Base-by-base conservation (phyloP, 2,888 invertebrate genomes). In the Cryptus viduatorius region DNA sequence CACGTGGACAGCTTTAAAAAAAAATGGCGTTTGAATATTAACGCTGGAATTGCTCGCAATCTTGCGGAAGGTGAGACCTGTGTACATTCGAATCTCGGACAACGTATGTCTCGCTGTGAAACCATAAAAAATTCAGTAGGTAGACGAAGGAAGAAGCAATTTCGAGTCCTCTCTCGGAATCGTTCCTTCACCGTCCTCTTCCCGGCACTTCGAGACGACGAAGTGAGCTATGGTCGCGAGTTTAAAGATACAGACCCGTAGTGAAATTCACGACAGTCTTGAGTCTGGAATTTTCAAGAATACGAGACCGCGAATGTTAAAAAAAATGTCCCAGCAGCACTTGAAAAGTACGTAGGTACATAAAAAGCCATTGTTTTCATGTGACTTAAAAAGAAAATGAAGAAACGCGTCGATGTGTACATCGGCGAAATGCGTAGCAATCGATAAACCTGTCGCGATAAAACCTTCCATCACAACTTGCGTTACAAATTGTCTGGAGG, bases 61-160 rank as follows among this genome's bases (percentile, higher is more conserved):
- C 65, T 77, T 31, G 56, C 56, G 50, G 42, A 48, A 16, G 37
- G n/a, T 65, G 37, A 67, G 59, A 80, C 46, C 14, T 37, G 19
- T 50, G 44, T 48, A 48, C 12, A n/a, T 46, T 29, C 65, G 68
- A 61, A 78, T 78, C 78, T 56, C 64, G 79, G 68, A 83, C 79
- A 61, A 79, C 53, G 77, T 56, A 75, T 68, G 68, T 75, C 73
- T 44, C 53, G 61, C 48, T 7, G 10, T 37, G 72, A 37, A 53
- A 56, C 61, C 69, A 56, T 83, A 75, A 75, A 83, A 71, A 83
- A 83, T 83, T 64, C 79, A 83, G 69, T 53, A 7, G 59, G 69
- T 53, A 7, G 59, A 56, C 53, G 14, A 56, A 73, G 73, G 73
- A 75, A 48, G 64, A 48, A 56, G 75, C 75, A 65, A 75, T 79